Conservation (phyloP, 2,888 invertebrate species). For the Lysandra coridon region DNA sequence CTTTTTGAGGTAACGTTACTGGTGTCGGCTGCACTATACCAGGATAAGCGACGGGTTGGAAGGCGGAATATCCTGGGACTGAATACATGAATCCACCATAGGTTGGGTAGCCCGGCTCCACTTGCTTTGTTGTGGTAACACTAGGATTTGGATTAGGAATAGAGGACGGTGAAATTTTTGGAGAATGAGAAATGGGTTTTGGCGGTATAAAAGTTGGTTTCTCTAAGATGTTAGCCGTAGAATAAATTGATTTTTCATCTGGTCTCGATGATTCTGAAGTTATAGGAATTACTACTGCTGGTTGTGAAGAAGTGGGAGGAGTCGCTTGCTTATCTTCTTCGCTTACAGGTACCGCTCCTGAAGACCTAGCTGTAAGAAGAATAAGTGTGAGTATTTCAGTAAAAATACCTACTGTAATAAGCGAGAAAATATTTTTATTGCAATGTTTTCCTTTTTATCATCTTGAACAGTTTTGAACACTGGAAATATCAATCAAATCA, state of each 20-base stretch:
- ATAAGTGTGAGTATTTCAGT: conserved; percentile 12
- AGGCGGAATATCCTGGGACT: conserved; percentile 73
- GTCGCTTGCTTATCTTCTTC: conserved; percentile 50
- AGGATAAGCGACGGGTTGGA: conserved; percentile 66
- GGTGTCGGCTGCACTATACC: conserved; percentile 51
- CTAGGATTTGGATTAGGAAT: conserved; percentile 75
- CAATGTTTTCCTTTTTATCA: neutral
- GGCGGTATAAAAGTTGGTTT: conserved; percentile 57
- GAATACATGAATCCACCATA: conserved; percentile 68
- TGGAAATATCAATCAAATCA: conserved; percentile 9
- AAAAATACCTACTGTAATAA: neutral
- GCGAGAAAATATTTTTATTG: neutral
- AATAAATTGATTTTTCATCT: conserved; percentile 45
- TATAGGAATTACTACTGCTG: conserved; percentile 49
- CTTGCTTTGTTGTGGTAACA: conserved; percentile 59
- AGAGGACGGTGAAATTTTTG: conserved; percentile 74
- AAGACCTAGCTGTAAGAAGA: conserved; percentile 47
- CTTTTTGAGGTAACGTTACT: conserved; percentile 47
- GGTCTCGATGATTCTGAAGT: conserved; percentile 54
- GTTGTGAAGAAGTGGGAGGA: conserved; percentile 38
- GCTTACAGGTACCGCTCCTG: conserved; percentile 38
- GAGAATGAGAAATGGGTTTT: conserved; percentile 63
- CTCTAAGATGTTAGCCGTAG: conserved; percentile 46
- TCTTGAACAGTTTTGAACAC: conserved; percentile 33
- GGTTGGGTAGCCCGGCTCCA: conserved; percentile 61